phyloP scores from a whole-genome alignment of 2,113 vertebrate genomes.

The Phalacrocorax aristotelis region DNA sequence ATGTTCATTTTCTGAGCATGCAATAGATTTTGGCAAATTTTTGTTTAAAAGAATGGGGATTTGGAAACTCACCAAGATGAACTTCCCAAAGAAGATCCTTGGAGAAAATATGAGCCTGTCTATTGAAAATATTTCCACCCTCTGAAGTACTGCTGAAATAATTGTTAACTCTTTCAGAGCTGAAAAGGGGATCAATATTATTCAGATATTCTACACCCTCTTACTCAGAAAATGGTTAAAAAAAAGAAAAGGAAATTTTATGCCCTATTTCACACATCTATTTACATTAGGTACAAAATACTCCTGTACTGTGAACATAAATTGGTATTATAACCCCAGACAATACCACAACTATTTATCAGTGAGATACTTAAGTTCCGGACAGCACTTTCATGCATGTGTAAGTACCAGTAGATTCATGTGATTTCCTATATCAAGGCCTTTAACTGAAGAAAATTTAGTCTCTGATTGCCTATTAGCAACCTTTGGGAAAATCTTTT shows the following conservation, averaged over 20 bases:
- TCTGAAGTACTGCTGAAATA: conserved; percentile 64
- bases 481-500: neutral
- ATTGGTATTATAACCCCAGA: neutral
- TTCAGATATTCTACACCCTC: conserved; percentile 43
- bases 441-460: neutral
- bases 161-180: conserved; percentile 58
- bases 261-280: neutral
- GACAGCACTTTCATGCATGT: neutral
- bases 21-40: conserved; percentile 42
- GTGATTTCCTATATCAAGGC: neutral
- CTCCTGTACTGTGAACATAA: neutral
- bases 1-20: conserved; percentile 49
- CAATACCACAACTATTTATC: neutral
- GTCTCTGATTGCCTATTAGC: neutral
- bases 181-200: conserved; percentile 55
- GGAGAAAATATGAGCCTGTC: conserved; percentile 63
- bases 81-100: conserved; percentile 60
- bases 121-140: conserved; percentile 64
- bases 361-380: neutral
- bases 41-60: conserved; percentile 54
- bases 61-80: conserved; percentile 62
- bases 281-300: neutral
- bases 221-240: conserved; percentile 24
- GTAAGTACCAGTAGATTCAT: neutral
- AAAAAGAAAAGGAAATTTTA: neutral